Evolutionary conservation across 2,797 vertebrate species (phyloP), one percentile per base, ranked within the genome.

Genomic region (Lepidocolaptes lacrymiger): DNA sequence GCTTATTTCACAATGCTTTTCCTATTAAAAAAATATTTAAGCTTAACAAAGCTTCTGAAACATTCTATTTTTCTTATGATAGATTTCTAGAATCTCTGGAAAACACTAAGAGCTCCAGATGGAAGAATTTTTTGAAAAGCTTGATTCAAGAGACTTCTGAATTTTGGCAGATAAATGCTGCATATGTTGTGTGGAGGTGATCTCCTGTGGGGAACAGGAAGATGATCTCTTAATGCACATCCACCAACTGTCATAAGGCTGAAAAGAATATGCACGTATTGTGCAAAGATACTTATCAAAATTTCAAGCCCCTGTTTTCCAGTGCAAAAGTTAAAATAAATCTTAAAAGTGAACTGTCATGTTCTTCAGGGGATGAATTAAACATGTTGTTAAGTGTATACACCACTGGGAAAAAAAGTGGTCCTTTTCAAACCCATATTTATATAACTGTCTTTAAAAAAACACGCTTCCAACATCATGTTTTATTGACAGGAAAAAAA

Each of bases 181-280:
- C 97, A 97, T 97, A 97, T 97, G 97, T 92, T 97, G 92, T 96
- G 94, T 92, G 81, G 96, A 97, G 96, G 96, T 97, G 96, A 92
- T 91, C 95, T 97, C 95, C 96, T 85, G 95, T 95, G 93, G 96
- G 90, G 94, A 90, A 97, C 96, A 97, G 97, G 96, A 97, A 97
- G 97, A 95, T 94, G 92, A 96, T 96, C 95, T 95, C 94, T 97
- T 94, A 97, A 95, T 93, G 96, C 92, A 93, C 95, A 96, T 92
- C 93, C 91, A 93, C 58, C 80, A 85, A 82, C 96, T 97, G 89
- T 87, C 88, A 75, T 52, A 67, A 36, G 78, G 88, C 89, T 95
- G 93, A 94, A 87, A 91, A 67, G 89, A 94, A 58, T 80, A 77
- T 63, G 68, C 66, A 56, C 6, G 63, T 46, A 71, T 87, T 54